Conservation (phyloP, 1,140 invertebrate genomes). For the Drosophila sulfurigaster region DNA sequence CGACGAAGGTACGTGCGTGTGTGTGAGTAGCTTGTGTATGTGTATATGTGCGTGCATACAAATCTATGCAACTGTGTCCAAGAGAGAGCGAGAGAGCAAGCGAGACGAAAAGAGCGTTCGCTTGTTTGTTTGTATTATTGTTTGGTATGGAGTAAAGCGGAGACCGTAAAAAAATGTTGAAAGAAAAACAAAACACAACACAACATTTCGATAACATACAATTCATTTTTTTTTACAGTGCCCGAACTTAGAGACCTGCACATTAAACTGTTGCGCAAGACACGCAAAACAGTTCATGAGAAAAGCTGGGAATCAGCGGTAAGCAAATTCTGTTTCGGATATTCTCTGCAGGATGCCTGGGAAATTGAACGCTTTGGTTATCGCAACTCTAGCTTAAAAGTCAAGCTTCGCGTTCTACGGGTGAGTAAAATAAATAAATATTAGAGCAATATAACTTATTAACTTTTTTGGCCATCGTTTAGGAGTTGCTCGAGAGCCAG, state of each 20-base stretch:
- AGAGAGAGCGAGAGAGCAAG: slow-evolving; percentile 17
- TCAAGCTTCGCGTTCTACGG: slow-evolving; percentile 96
- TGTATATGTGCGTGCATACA: slow-evolving; percentile 21
- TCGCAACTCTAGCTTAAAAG: slow-evolving; percentile 93
- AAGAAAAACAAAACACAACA: slow-evolving; percentile 66
- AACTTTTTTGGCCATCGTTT: background rate
- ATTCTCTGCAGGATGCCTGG: slow-evolving; percentile 95
- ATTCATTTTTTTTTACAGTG: slow-evolving; percentile 86
- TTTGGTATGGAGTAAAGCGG: slow-evolving; percentile 60
- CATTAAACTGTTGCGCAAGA: slow-evolving; percentile 94
- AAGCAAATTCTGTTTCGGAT: slow-evolving; percentile 96
- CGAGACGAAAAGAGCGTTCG: slow-evolving; percentile 14
- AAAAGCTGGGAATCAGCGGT: slow-evolving; percentile 96
- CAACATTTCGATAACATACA: slow-evolving; percentile 80
- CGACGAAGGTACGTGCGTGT: slow-evolving; percentile 90
- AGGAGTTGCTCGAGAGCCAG: slow-evolving; percentile 96
- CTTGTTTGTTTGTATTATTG: slow-evolving; percentile 58
- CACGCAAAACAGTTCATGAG: slow-evolving; percentile 92
- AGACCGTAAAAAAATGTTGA: slow-evolving; percentile 40
- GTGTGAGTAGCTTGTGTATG: background rate
- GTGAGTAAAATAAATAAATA: slow-evolving; percentile 73
- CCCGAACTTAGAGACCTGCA: slow-evolving; percentile 93
- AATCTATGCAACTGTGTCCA: slow-evolving; percentile 30
- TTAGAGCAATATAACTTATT: too few species aligned
- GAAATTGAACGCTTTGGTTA: slow-evolving; percentile 98